phyloP scores from a whole-genome alignment of 2,797 vertebrate species.

The Cirrhinus molitorella region DNA sequence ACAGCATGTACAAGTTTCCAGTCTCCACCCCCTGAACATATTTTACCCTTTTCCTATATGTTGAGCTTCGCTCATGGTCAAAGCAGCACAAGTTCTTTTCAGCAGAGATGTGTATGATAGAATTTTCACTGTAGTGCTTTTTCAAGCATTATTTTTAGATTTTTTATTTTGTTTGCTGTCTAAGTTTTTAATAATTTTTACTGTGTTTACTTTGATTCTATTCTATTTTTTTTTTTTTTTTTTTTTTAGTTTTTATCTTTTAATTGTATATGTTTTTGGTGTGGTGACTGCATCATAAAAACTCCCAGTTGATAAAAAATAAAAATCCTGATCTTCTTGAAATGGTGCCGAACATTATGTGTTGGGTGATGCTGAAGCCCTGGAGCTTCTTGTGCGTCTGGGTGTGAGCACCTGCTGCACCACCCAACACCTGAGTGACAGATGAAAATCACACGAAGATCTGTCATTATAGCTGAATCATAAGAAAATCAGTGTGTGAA shows the following conservation, averaged over 20 bases:
- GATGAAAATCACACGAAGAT: neutral
- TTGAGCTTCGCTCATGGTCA: neutral
- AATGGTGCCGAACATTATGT: neutral
- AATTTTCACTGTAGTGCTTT: neutral
- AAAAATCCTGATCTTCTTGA: neutral
- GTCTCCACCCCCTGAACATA: neutral
- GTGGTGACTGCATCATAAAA: neutral
- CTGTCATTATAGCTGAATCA: slow-evolving; percentile 22
- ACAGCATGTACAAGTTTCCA: neutral
- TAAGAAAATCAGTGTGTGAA: slow-evolving; percentile 14
- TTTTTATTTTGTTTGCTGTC: neutral
- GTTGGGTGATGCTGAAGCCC: neutral
- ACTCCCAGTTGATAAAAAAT: neutral
- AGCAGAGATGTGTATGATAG: neutral
- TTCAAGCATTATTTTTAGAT: neutral
- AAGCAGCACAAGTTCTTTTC: neutral
- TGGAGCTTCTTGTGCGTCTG: neutral
- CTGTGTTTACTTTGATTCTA: no score
- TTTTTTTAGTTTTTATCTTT: neutral
- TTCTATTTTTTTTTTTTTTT: fast-evolving
- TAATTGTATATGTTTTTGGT: neutral
- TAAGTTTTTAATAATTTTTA: neutral
- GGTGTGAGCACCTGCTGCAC: slow-evolving; percentile 20
- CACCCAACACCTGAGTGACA: slow-evolving; percentile 13
- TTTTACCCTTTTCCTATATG: neutral